Base-by-base conservation (phyloP, 2,888 invertebrate genomes). In the Agonum fuliginosum region DNA sequence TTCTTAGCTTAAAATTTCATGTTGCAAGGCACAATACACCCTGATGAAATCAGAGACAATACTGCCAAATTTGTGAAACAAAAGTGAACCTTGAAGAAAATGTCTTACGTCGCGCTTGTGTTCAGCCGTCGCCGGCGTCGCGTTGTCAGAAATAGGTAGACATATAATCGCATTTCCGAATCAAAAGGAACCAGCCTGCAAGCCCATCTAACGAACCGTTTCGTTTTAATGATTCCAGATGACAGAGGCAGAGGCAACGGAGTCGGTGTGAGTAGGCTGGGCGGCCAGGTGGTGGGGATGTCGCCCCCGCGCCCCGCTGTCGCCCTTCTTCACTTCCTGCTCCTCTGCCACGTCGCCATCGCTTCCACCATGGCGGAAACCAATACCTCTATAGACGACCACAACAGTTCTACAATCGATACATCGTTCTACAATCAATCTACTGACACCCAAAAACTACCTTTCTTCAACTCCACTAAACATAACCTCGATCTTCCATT, bases 171-270 rank as follows among this genome's bases (percentile, higher is more conserved):
- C 12, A 48, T 70, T 69, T 70, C 70, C 48, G 70, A 48, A 70
- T 70, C 70, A 70, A 70, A 69, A 41, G 69, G 22, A 43, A 69
- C 10, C 22, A 48, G 30, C 48, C 22, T 14, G 43, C 10, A 10
- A 48, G 30, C 48, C 22, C 17, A 30, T 24, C 48, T 70, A 70
- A 70, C 48, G 70, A 48, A 48, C 22, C 70, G 43, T 70, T 48
- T 48, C 48, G 22, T 69, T 70, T 70, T 70, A 48, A 46, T 70
- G 69, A 69, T 70, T 70, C 8, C 48, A 70, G 70, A 70, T 70
- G 70, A 70, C 70, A 48, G 43, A 27, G 46, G 24, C 22, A 22
- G 24, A 43, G 43, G 12, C 14, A 27, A 37, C 34, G 34, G 37
- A 14, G 37, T 17, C 19, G 17, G 46, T 70, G 12, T 70, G 48